Base-by-base conservation (phyloP, 2,113 vertebrate species). In the human (Homo sapiens) region DNA sequence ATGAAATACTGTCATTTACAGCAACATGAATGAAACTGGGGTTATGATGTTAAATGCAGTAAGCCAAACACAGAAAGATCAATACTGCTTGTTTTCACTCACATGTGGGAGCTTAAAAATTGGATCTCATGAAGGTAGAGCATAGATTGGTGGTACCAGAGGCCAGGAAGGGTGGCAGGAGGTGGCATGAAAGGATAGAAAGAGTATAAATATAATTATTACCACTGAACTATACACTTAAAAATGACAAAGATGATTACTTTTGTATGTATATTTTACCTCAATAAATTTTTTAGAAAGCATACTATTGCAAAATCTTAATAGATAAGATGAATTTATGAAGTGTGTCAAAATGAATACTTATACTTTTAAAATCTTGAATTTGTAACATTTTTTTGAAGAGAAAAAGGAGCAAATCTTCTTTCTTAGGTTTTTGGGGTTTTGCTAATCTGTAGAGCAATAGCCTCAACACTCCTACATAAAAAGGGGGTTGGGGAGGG, bases 341-440 rank as follows among this genome's bases (percentile, higher is more conserved):
- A 91, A 94, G 6, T 35, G 5, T 81, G 6, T 90, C 70, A 81
- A 68, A 93, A 85, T 76, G 16, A 91, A 55, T 90, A 27, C 8
- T 70, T 27, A 14, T 11, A 73, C 57, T 75, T 83, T 89, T 40
- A 85, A 94, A 88, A 75, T 17, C 43, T 10, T 70, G 79, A 55
- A 88, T 32, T 93, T 80, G 11, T 88, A 2, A 83, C 10, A 35
- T 75, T 68, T 66, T 66, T 84, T 90, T 87, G 8, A 80, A 45
- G 8, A 84, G 20, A 66, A 50, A 73, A 59, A 83, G 30, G 12
- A 70, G 9, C 1, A 11, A 43, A 40, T 0, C 3, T 43, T 32
- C 16, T 8, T 50, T 90, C n/a, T 30, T 9, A 45, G 38, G 1
- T 16, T 38, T 20, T 23, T 13, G 32, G 1, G 0, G 0, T 43